Conservation (phyloP, 2,113 vertebrate genomes). For the Eurypyga helias region DNA sequence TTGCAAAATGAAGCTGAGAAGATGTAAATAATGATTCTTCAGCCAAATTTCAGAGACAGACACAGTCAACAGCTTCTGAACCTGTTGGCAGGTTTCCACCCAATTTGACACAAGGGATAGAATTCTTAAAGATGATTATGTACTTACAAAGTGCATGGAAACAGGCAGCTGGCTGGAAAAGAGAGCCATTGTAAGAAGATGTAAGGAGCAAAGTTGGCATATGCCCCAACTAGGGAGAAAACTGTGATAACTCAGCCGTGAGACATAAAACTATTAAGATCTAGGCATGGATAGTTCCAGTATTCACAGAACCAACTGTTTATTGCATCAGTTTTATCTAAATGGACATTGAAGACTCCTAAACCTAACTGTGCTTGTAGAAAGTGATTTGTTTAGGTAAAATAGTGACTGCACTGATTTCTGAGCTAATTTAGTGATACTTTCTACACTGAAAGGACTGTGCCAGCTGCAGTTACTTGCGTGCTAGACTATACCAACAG, state of each 20-base stretch:
- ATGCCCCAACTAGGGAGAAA: neutral
- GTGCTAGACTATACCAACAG: neutral
- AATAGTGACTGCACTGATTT: neutral
- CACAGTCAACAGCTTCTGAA: neutral
- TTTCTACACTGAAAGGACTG: neutral
- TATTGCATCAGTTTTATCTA: neutral
- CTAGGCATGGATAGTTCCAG: neutral
- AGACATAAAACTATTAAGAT: neutral
- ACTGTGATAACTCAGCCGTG: neutral
- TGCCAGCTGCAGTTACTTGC: neutral
- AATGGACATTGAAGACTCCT: neutral
- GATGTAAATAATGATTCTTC: neutral
- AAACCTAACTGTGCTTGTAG: neutral
- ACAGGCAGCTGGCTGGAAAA: conserved; percentile 1
- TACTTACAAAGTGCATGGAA: neutral
- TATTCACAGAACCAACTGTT: neutral
- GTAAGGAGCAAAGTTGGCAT: neutral
- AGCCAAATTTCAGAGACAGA: neutral
- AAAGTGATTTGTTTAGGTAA: neutral
- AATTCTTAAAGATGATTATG: neutral
- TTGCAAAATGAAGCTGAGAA: neutral
- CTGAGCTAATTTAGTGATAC: neutral
- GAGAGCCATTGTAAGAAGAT: neutral
- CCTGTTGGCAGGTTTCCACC: neutral
- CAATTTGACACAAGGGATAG: neutral